Conservation (phyloP, 1,140 invertebrate genomes). For the Scylla paramamosain region DNA sequence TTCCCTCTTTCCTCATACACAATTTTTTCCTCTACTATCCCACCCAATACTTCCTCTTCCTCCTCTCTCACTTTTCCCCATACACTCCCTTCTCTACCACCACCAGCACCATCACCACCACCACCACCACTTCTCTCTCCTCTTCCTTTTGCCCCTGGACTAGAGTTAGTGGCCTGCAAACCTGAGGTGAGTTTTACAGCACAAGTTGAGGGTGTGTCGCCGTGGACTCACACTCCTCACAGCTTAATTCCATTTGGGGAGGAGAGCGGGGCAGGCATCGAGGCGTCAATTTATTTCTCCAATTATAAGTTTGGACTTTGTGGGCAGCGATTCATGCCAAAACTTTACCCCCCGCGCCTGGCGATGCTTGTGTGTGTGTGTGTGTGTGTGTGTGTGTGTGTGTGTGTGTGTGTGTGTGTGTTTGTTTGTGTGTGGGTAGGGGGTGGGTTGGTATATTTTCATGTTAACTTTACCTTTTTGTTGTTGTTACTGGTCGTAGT, state of each 20-base stretch:
- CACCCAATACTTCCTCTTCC: neutral
- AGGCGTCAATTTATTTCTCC: constrained; percentile 32
- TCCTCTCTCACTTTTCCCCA: neutral
- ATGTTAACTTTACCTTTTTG: neutral
- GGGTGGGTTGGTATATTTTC: neutral
- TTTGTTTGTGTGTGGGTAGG: too few species aligned
- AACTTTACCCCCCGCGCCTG: constrained; percentile 13
- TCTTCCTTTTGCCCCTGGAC: neutral
- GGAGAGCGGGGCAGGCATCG: neutral
- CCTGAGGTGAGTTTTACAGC: neutral
- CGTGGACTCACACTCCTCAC: neutral
- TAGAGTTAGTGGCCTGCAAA: neutral
- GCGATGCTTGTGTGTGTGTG: neutral
- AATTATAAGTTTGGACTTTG: constrained; percentile 49
- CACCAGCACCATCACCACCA: neutral
- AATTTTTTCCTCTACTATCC: neutral
- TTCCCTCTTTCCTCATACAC: too few species aligned
- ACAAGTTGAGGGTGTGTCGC: neutral
- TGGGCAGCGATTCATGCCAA: constrained; percentile 30
- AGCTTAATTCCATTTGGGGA: neutral
- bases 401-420: neutral
- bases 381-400: neutral
- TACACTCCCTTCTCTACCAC: neutral
- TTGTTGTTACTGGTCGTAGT: too few species aligned
- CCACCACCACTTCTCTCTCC: neutral